These are phyloP conservation scores for Aphodius sticticus DNA, from an alignment of 2,888 invertebrate genomes.

Conservation along the genomic window DNA sequence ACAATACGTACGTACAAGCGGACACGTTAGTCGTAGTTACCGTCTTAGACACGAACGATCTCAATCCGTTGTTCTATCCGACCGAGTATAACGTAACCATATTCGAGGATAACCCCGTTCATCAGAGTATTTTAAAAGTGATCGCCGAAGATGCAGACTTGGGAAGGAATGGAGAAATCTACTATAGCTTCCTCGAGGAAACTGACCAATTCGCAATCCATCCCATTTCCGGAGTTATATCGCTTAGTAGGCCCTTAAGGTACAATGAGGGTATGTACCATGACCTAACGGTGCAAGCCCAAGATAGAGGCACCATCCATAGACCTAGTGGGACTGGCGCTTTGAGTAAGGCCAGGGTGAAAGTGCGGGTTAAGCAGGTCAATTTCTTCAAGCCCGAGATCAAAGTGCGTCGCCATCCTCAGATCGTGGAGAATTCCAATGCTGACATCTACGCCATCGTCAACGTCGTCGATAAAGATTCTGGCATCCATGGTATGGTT, in stretches of 20 bases:
- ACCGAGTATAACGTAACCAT: slow-evolving; percentile 87
- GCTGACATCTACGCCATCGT: slow-evolving; percentile 91
- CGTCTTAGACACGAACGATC: slow-evolving; percentile 87
- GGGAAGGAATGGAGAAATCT: slow-evolving; percentile 95
- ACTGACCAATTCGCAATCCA: slow-evolving; percentile 91
- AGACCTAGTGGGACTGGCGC: slow-evolving; percentile 62
- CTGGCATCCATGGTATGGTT: slow-evolving; percentile 85
- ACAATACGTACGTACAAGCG: slow-evolving; percentile 71
- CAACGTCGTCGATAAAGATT: slow-evolving; percentile 82
- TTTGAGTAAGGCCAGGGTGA: slow-evolving; percentile 80
- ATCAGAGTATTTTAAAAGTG: slow-evolving; percentile 80
- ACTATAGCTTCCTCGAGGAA: slow-evolving; percentile 87
- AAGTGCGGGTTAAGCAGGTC: slow-evolving; percentile 79
- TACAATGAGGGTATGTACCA: slow-evolving; percentile 75
- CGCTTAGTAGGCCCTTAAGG: slow-evolving; percentile 79
- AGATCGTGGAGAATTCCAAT: slow-evolving; percentile 81
- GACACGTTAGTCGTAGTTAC: slow-evolving; percentile 75
- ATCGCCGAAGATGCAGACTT: slow-evolving; percentile 95
- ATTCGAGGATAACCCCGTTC: slow-evolving; percentile 86
- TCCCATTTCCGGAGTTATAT: slow-evolving; percentile 89
- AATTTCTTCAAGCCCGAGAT: slow-evolving; percentile 90
- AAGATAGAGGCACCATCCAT: slow-evolving; percentile 80
- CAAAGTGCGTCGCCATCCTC: slow-evolving; percentile 79
- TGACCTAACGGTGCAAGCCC: slow-evolving; percentile 81
- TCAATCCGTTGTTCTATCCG: slow-evolving; percentile 92